phyloP scores from a whole-genome alignment of 2,113 vertebrate species.

The Leiothrix lutea region DNA sequence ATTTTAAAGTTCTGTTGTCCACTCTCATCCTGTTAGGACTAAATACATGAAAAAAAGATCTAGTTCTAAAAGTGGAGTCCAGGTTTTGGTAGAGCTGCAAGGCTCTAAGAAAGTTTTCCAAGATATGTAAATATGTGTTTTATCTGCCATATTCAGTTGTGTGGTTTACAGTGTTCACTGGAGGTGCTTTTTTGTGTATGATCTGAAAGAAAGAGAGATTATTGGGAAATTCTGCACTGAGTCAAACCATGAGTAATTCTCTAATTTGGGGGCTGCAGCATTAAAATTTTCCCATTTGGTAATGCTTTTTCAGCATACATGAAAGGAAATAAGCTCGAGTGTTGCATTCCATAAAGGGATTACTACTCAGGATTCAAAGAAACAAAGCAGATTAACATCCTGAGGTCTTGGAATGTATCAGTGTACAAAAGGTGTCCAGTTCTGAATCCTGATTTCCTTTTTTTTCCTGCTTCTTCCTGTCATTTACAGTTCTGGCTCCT shows the following conservation, averaged over 20 bases:
- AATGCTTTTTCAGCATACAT: neutral
- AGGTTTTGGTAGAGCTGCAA: neutral
- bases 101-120: neutral
- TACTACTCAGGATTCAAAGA: neutral
- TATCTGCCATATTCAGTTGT: neutral
- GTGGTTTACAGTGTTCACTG: neutral
- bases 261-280: neutral
- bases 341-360: neutral
- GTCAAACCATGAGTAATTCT: neutral
- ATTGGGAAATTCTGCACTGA: neutral
- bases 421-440: neutral
- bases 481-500: slow-evolving; percentile 76
- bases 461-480: neutral
- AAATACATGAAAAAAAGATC: neutral
- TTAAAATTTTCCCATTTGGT: neutral
- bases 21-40: neutral
- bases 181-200: neutral
- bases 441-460: neutral
- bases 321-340: neutral
- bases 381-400: neutral
- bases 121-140: neutral
- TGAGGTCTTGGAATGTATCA: neutral
- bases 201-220: neutral
- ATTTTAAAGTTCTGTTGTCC: neutral
- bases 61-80: neutral